Evolutionary conservation across 2,113 vertebrate genomes (phyloP).

Genomic region (Anoplopoma fimbria): DNA sequence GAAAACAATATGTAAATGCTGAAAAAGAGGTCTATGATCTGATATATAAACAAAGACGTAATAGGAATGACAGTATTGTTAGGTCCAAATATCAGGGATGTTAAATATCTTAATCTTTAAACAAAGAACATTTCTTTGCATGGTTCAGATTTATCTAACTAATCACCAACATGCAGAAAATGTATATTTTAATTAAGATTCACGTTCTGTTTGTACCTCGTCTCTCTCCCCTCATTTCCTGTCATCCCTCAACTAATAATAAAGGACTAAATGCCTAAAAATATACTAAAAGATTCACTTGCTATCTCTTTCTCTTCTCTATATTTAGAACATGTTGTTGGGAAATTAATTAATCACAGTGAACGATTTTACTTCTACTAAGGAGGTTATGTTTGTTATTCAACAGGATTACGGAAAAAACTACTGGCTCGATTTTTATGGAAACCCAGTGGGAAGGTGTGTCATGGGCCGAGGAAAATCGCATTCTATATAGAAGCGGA

Average conservation of each 20-base stretch:
- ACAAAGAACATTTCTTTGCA: neutral
- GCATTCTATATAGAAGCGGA: too few relatives aligned
- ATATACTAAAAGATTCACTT: neutral
- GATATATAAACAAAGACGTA: neutral
- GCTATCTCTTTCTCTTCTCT: neutral
- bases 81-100: neutral
- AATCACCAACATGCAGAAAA: neutral
- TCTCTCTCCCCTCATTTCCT: neutral
- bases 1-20: neutral
- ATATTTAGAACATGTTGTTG: too few relatives aligned
- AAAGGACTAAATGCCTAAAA: neutral
- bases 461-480: too few relatives aligned
- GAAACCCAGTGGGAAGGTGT: too few relatives aligned
- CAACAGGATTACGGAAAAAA: too few relatives aligned
- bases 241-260: neutral
- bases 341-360: too few relatives aligned
- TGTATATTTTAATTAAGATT: neutral
- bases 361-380: too few relatives aligned
- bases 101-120: neutral
- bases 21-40: neutral
- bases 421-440: too few relatives aligned
- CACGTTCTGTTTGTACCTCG: neutral
- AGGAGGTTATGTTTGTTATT: too few relatives aligned
- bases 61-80: neutral
- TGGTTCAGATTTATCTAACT: neutral